Percentiles rank a stretch among this genome's conserved stretches.
Evolutionary conservation across 2,113 vertebrate genomes (phyloP).

Genomic region (Cephalopterus ornatus): DNA sequence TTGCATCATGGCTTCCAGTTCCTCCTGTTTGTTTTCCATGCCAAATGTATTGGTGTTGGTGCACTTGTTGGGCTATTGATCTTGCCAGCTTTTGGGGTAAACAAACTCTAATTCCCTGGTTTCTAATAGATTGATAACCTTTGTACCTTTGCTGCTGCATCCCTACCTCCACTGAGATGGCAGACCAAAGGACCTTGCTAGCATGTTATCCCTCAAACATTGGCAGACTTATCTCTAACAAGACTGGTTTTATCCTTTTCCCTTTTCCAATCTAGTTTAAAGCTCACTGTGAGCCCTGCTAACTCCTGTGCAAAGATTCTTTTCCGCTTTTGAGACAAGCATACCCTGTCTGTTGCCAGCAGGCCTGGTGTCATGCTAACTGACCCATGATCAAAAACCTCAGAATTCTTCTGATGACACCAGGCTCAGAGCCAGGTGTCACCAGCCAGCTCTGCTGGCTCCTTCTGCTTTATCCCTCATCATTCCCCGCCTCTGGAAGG

Average conservation of each 20-base stretch:
- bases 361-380: background rate
- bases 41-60: background rate
- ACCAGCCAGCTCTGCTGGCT: too few species aligned
- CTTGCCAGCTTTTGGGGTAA: background rate
- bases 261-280: background rate
- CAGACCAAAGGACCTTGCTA: background rate
- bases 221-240: background rate
- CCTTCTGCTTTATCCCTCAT: background rate
- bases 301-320: background rate
- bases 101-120: background rate
- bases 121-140: background rate
- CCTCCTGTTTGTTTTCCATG: background rate
- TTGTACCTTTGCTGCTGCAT: background rate
- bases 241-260: background rate
- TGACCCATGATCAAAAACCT: background rate
- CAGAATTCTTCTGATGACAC: background rate
- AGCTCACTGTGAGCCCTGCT: background rate
- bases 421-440: background rate
- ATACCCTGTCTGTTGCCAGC: background rate
- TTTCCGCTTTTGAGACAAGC: background rate
- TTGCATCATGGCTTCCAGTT: background rate
- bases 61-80: background rate
- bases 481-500: background rate
- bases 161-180: background rate
- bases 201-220: background rate